Evolutionary conservation across 1,140 invertebrate genomes (phyloP).

Genomic region (Caerostris extrusa): DNA sequence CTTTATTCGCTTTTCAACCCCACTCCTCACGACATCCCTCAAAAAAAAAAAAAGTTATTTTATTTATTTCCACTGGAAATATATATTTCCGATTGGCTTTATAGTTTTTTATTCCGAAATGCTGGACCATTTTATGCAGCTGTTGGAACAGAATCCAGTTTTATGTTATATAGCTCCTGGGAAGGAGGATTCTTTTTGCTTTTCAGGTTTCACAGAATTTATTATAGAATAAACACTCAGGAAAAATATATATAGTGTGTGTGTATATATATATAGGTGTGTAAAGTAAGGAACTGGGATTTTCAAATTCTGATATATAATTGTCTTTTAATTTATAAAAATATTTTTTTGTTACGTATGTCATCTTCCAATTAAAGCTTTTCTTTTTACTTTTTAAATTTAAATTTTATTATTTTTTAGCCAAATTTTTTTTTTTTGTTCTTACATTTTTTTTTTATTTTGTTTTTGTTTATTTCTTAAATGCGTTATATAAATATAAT

Average conservation of each 20-base stretch:
- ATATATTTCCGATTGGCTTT: constrained; percentile 60
- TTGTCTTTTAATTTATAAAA: neutral
- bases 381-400: too few species aligned
- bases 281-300: neutral
- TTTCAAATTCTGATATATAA: neutral
- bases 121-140: constrained; percentile 63
- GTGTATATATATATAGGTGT: neutral
- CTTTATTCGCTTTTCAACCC: constrained; percentile 46
- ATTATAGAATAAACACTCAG: neutral
- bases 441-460: too few species aligned
- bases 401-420: too few species aligned
- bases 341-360: neutral
- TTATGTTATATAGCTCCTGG: constrained; percentile 4
- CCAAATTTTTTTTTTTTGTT: too few species aligned
- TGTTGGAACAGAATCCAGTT: constrained; percentile 44
- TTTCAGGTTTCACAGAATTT: neutral
- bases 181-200: neutral
- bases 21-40: constrained; percentile 10
- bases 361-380: neutral
- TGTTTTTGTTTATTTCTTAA: too few species aligned
- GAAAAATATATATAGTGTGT: neutral
- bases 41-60: constrained; percentile 58
- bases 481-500: too few species aligned
- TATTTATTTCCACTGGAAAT: constrained; percentile 53
- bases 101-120: constrained; percentile 52